Percentiles rank a stretch among this genome's conserved stretches.
Evolutionary conservation across 2,888 invertebrate species (phyloP).

Genomic region (Silvanus unidentatus): DNA sequence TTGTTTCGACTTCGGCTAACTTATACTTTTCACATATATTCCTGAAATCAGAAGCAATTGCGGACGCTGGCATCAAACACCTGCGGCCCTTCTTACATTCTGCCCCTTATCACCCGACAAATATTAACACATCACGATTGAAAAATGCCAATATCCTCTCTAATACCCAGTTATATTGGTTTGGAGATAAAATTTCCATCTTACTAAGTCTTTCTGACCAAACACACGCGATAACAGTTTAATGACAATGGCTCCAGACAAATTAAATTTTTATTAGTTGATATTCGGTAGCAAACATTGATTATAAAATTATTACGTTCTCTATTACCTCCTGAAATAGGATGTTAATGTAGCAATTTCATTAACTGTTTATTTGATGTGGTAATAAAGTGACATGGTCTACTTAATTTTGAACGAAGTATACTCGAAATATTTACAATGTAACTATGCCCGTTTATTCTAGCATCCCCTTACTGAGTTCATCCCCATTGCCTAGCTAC

Average conservation of each 20-base stretch:
- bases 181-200: too few relatives aligned
- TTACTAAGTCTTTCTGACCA: too few relatives aligned
- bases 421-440: conserved; percentile 19
- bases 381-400: conserved; percentile 17
- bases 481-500: conserved; percentile 17
- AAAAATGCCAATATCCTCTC: conserved; percentile 8
- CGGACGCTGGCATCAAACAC: conserved; percentile 27
- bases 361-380: conserved; percentile 16
- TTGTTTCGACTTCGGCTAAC: too few relatives aligned
- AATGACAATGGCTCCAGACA: too few relatives aligned
- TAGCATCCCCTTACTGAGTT: conserved; percentile 13
- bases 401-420: conserved; percentile 17
- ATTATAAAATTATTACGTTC: too few relatives aligned
- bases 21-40: conserved; percentile 32
- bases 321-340: too few relatives aligned
- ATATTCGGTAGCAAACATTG: conserved; percentile 1
- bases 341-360: conserved; percentile 4
- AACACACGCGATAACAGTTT: too few relatives aligned
- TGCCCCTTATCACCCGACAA: conserved; percentile 29
- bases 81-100: conserved; percentile 35
- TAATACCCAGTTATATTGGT: too few relatives aligned
- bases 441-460: conserved; percentile 12
- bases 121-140: conserved; percentile 42
- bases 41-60: conserved; percentile 44
- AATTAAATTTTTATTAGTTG: too few relatives aligned